These are phyloP conservation scores for Ophiothrix spiculata DNA, from an alignment of 35 echinoderm and acorn worm species.

Conservation along the genomic window DNA sequence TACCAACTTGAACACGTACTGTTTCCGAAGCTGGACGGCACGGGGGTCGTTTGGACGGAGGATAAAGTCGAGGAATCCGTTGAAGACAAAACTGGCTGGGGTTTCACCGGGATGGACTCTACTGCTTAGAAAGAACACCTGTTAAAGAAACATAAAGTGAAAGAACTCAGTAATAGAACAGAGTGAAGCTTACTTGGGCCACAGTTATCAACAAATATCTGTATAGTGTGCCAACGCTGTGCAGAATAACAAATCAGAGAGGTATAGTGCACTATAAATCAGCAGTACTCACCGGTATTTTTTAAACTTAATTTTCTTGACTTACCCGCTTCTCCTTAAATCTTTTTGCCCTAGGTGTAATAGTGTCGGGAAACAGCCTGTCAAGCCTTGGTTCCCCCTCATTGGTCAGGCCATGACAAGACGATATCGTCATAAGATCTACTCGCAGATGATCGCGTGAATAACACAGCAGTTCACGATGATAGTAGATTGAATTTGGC, in stretches of 20 bases:
- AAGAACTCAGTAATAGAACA: not conserved
- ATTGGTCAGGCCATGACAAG: slow-evolving; percentile 83
- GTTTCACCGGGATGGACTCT: slow-evolving; percentile 96
- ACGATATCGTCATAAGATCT: slow-evolving; percentile 84
- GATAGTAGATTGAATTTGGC: slow-evolving; percentile 85
- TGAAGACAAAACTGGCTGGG: slow-evolving; percentile 96
- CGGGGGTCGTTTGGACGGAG: slow-evolving; percentile 82
- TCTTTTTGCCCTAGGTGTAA: slow-evolving; percentile 50
- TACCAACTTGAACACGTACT: slow-evolving; percentile 90
- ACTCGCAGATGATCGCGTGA: slow-evolving; percentile 78
- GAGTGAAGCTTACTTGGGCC: not conserved
- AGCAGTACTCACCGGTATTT: too few species aligned
- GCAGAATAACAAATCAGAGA: too few species aligned
- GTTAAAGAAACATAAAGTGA: not conserved
- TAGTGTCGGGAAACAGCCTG: slow-evolving; percentile 72
- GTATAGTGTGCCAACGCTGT: too few species aligned
- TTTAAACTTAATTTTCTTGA: too few species aligned
- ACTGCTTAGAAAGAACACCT: slow-evolving; percentile 92
- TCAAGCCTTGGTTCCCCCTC: slow-evolving; percentile 65
- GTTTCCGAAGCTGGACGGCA: slow-evolving; percentile 82
- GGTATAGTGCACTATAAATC: too few species aligned
- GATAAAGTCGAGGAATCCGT: slow-evolving; percentile 96
- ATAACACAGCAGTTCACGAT: slow-evolving; percentile 86
- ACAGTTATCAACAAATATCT: too few species aligned
- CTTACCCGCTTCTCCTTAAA: slow-evolving; percentile 88